Percentiles rank a stretch among this genome's conserved stretches.
Evolutionary conservation across 2,888 invertebrate genomes (phyloP).

Genomic region (Tortrix viridana): DNA sequence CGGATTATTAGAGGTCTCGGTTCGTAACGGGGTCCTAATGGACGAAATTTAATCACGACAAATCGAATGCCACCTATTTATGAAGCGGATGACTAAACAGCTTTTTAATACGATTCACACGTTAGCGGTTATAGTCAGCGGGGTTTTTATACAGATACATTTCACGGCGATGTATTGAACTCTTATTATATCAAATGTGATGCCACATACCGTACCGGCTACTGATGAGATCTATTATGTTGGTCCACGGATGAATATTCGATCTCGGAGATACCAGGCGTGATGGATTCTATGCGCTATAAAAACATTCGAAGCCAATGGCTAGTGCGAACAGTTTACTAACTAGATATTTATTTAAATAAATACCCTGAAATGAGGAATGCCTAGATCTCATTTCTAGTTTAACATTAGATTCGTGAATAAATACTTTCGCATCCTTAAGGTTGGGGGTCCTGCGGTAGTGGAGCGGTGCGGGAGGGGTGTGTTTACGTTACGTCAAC

Average conservation of each 20-base stretch:
- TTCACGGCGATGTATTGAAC: slow-evolving; percentile 83
- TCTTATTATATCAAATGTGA: slow-evolving; percentile 83
- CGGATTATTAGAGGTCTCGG: slow-evolving; percentile 73
- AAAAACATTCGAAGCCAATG: slow-evolving; percentile 65
- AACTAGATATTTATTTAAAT: slow-evolving; percentile 18
- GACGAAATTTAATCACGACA: slow-evolving; percentile 83
- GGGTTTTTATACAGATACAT: slow-evolving; percentile 82
- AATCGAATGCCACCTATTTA: slow-evolving; percentile 83
- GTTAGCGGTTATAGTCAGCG: slow-evolving; percentile 83
- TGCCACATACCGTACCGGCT: slow-evolving; percentile 80
- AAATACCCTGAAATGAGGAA: too few species aligned
- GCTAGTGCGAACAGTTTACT: slow-evolving; percentile 33
- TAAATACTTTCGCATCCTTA: too few species aligned
- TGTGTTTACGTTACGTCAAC: too few species aligned
- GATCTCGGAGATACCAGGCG: slow-evolving; percentile 75
- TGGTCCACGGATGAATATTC: slow-evolving; percentile 83
- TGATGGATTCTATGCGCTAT: slow-evolving; percentile 62
- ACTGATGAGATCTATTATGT: slow-evolving; percentile 82
- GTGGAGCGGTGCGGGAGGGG: too few species aligned
- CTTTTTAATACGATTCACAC: slow-evolving; percentile 85
- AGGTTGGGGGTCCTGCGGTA: too few species aligned
- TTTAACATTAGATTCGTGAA: too few species aligned
- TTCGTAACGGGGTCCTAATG: slow-evolving; percentile 79
- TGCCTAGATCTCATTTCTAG: too few species aligned
- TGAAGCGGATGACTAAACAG: slow-evolving; percentile 83